Evolutionary conservation across 2,888 invertebrate species (phyloP), one percentile per base, ranked within the genome.

Genomic region (Drosophila vallismaia): DNA sequence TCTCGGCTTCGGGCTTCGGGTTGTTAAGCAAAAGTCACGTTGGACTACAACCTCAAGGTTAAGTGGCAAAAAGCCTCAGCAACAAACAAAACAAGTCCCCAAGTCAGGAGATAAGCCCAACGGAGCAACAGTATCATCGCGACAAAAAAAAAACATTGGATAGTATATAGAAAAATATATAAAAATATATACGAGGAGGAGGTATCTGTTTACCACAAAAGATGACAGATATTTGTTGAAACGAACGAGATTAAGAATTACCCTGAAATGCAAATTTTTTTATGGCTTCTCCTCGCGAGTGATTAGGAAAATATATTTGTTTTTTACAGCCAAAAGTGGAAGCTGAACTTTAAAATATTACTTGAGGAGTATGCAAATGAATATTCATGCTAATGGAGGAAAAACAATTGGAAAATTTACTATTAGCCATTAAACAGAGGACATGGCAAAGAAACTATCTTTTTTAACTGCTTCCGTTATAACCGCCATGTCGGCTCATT

Each of bases 21-120:
- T 64, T 74, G 77, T 77, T 79, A 63, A 74, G 74, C 76, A 68
- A 74, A 73, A 78, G 78, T 80, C 84, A 80, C 81, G 76, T 77
- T 76, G 79, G 71, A 48, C 59, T 62, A 54, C 74, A 76, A 71
- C 76, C 68, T 67, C 78, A 83, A 78, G 84, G 78, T 72, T 75
- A 79, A 76, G 72, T 70, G 78, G 55, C 74, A 63, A 66, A 66
- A 55, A 71, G 72, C 58, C 54, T 28, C 57, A 44, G 31, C 55
- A 40, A 29, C 59, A 58, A 57, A 55, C 44, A 38, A 55, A 58
- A 48, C 54, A 38, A 62, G 50, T 66, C 71, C 77, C 71, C 77
- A 56, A 44, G 60, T 59, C 3, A 71, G 59, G 1, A 70, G 77
- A 81, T 83, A 81, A 83, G 60, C 71, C 45, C 29, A 19, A 26